Evolutionary conservation across 2,797 vertebrate species (phyloP).

Genomic region (Neosalanx taihuensis): DNA sequence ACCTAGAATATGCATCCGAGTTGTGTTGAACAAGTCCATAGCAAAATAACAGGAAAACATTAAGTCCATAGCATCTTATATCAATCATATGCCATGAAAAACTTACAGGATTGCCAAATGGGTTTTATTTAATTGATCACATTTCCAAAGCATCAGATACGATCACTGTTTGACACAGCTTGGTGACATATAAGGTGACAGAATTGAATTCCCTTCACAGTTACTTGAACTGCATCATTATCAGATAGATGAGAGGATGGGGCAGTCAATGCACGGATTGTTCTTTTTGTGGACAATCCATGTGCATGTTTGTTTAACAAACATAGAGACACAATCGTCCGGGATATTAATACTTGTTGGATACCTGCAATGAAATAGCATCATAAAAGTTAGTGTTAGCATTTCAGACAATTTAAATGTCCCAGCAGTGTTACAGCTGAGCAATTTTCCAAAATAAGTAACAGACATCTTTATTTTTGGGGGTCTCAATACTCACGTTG

Average conservation of each 20-base stretch:
- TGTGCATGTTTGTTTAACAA: constrained; percentile 43
- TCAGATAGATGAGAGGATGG: neutral
- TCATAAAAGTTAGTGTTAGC: neutral
- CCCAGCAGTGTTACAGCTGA: no score
- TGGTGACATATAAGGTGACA: no score
- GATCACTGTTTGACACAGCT: neutral
- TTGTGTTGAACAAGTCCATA: no score
- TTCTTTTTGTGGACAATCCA: constrained; percentile 57
- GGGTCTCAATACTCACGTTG: constrained; percentile 37
- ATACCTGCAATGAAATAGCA: constrained; percentile 53
- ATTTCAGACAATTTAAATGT: neutral
- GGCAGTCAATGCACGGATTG: constrained; percentile 41
- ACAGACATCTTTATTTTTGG: neutral
- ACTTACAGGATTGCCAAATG: neutral
- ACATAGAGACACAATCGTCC: constrained; percentile 55
- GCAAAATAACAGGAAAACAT: neutral
- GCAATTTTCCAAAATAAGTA: no score
- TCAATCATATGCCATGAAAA: neutral
- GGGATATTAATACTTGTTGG: rapidly evolving
- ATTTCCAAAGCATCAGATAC: neutral
- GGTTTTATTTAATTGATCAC: neutral
- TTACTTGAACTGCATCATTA: constrained; percentile 39
- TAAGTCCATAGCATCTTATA: neutral
- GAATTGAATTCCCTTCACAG: neutral
- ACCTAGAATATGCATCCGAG: neutral